phyloP scores from a whole-genome alignment of 2,797 vertebrate species.

The Hydrolagus colliei region DNA sequence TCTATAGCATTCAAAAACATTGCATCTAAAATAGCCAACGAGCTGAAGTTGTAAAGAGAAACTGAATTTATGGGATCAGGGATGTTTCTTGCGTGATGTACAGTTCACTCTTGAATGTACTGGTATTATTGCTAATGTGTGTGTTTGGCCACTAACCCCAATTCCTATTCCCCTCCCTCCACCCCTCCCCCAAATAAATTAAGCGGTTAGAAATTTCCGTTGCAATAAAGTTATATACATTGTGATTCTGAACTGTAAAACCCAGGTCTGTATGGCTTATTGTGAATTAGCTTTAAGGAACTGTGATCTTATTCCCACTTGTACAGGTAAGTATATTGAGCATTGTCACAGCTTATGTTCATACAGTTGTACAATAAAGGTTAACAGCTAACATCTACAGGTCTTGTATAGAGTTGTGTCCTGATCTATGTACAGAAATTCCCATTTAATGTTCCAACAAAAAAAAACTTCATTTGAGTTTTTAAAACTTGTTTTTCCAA shows the following conservation, averaged over 20 bases:
- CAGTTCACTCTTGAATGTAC: slow-evolving; percentile 58
- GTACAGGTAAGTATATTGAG: slow-evolving; percentile 85
- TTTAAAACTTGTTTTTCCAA: slow-evolving; percentile 5
- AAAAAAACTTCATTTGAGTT: slow-evolving; percentile 3
- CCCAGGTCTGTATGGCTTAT: slow-evolving; percentile 61
- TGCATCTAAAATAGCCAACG: slow-evolving; percentile 94
- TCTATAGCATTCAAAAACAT: slow-evolving; percentile 98
- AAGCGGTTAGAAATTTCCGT: slow-evolving; percentile 64
- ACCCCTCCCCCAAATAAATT: slow-evolving; percentile 55
- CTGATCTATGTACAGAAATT: slow-evolving; percentile 83
- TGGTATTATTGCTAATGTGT: slow-evolving; percentile 53
- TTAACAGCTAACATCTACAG: slow-evolving; percentile 79
- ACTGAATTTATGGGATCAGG: slow-evolving; percentile 50
- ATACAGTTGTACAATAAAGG: slow-evolving; percentile 89
- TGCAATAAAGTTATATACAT: slow-evolving; percentile 86
- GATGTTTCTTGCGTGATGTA: slow-evolving; percentile 50
- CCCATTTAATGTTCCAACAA: slow-evolving; percentile 60
- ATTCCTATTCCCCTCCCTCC: slow-evolving; percentile 20
- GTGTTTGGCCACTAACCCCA: slow-evolving; percentile 55
- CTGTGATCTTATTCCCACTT: slow-evolving; percentile 56
- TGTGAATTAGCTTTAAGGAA: slow-evolving; percentile 44
- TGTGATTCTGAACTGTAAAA: slow-evolving; percentile 71
- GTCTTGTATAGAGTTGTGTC: slow-evolving; percentile 81
- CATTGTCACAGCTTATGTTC: slow-evolving; percentile 79
- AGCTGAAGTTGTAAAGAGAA: slow-evolving; percentile 86